Percentiles rank a stretch among this genome's conserved stretches.
phyloP scores from a whole-genome alignment of 1,140 invertebrate species.

The Thaumetopoea pityocampa region DNA sequence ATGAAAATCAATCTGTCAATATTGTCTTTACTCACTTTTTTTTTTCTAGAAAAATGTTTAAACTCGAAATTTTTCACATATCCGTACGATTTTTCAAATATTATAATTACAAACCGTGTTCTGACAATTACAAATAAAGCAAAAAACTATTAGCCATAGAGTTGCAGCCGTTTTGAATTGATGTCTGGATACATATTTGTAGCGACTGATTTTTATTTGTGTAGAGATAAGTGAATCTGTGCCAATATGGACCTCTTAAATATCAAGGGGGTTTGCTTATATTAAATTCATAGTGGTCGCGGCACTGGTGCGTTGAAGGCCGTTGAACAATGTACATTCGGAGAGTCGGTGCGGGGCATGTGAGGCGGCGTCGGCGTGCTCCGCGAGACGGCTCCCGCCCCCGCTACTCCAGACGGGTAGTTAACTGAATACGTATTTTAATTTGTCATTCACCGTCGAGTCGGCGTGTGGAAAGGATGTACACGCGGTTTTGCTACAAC shows the following conservation, averaged over 20 bases:
- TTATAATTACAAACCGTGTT: too few relatives aligned
- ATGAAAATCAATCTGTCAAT: too few relatives aligned
- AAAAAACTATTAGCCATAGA: too few relatives aligned
- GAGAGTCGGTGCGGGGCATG: constrained; percentile 14
- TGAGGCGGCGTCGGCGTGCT: constrained; percentile 19
- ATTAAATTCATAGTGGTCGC: constrained; percentile 16
- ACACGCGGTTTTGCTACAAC: neutral
- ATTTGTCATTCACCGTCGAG: constrained; percentile 30
- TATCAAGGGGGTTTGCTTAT: constrained; percentile 20
- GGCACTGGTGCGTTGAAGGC: constrained; percentile 28
- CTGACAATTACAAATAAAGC: too few relatives aligned
- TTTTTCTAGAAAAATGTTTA: too few relatives aligned
- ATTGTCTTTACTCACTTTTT: too few relatives aligned
- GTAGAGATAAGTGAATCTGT: neutral
- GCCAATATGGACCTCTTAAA: constrained; percentile 14
- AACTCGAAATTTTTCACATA: too few relatives aligned
- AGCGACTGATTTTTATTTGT: too few relatives aligned
- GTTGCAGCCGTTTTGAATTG: too few relatives aligned
- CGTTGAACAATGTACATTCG: constrained; percentile 24
- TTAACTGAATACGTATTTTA: constrained; percentile 24
- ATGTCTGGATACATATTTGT: too few relatives aligned
- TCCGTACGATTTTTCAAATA: too few relatives aligned
- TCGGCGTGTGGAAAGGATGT: constrained; percentile 12
- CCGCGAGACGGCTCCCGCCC: constrained; percentile 16
- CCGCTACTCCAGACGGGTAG: constrained; percentile 19